Conservation (phyloP, 1,140 invertebrate species). For the Paraescarpia echinospica region DNA sequence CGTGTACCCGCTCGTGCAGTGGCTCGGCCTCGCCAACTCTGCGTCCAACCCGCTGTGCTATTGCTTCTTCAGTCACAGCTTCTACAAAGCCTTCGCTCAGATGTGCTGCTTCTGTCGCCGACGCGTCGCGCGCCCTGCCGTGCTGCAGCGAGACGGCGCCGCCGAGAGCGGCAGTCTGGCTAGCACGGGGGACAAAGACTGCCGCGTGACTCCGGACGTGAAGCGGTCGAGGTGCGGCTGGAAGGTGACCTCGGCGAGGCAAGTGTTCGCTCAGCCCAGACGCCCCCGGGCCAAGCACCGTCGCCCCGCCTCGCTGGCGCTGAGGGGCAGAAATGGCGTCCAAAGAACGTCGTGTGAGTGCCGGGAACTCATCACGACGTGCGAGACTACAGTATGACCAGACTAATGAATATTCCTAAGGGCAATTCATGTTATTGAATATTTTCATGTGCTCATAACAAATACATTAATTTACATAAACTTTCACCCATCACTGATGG, state of each 20-base stretch:
- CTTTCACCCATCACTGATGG: no score
- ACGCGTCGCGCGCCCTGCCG: no score
- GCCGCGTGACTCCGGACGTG: neutral
- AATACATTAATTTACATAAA: no score
- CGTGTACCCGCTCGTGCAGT: slow-evolving; percentile 11
- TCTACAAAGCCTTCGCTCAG: neutral
- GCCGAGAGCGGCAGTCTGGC: neutral
- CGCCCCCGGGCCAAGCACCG: neutral
- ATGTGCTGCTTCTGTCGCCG: neutral
- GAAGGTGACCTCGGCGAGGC: neutral
- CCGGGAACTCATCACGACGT: neutral
- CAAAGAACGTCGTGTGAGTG: neutral
- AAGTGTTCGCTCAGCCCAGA: neutral
- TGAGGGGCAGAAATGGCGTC: neutral
- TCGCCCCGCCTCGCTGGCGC: no score
- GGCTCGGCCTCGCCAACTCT: slow-evolving; percentile 14
- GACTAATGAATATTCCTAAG: neutral
- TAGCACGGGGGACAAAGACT: neutral
- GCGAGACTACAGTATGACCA: neutral
- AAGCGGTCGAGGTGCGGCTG: neutral
- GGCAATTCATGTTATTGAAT: no score
- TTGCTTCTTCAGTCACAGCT: slow-evolving; percentile 7
- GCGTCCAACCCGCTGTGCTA: slow-evolving; percentile 12
- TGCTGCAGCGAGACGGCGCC: neutral
- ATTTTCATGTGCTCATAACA: no score